phyloP scores from a whole-genome alignment of 2,797 vertebrate genomes.

The Neostethus bicornis region DNA sequence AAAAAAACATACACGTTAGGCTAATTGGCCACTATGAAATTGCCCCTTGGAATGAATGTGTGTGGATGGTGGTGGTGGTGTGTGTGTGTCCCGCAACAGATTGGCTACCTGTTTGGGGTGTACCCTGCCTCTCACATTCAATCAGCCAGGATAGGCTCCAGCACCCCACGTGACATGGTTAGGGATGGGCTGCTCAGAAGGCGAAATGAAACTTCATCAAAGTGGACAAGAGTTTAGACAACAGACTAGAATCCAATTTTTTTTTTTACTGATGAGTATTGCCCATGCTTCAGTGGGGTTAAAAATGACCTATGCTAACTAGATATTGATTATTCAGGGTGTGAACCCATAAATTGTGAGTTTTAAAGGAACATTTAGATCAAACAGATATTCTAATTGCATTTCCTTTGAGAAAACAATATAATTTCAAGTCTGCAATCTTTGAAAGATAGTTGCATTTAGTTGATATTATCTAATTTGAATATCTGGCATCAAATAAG shows the following conservation, averaged over 20 bases:
- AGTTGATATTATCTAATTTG: background rate
- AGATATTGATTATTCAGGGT: slow-evolving; percentile 41
- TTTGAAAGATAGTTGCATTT: background rate
- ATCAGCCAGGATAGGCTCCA: too few relatives aligned
- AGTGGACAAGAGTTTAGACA: too few relatives aligned
- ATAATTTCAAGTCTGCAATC: background rate
- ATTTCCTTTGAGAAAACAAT: background rate
- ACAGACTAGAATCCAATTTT: background rate
- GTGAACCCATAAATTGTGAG: slow-evolving; percentile 39
- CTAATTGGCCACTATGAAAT: too few relatives aligned
- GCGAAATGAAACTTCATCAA: too few relatives aligned
- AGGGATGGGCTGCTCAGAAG: too few relatives aligned
- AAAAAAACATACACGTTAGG: too few relatives aligned
- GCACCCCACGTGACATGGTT: too few relatives aligned
- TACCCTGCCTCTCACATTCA: too few relatives aligned
- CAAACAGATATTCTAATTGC: background rate
- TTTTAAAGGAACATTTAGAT: slow-evolving; percentile 13
- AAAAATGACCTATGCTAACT: slow-evolving; percentile 15
- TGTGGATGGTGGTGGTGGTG: too few relatives aligned
- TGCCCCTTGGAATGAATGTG: too few relatives aligned
- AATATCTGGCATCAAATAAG: background rate
- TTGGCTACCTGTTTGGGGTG: too few relatives aligned
- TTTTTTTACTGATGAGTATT: slow-evolving; percentile 23
- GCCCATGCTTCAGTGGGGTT: background rate
- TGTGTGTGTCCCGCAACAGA: too few relatives aligned